These are phyloP conservation scores for Nasonia oneida DNA, from an alignment of 2,888 invertebrate species.

Conservation along the genomic window DNA sequence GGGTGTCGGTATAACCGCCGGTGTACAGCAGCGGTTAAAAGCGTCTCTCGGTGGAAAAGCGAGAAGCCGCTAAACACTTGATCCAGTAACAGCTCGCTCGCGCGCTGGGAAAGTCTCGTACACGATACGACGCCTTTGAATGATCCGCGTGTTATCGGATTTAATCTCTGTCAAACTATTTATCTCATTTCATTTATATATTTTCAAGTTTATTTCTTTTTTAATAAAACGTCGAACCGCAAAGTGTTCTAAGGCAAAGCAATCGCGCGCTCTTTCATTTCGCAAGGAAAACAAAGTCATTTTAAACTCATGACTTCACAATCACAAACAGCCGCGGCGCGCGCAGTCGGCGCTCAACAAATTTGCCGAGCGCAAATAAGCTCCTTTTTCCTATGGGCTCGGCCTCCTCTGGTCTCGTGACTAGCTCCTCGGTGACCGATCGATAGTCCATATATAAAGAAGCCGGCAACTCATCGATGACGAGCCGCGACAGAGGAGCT, in stretches of 20 bases:
- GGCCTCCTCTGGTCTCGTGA: background rate
- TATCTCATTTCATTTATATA: background rate
- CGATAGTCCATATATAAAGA: constrained; percentile 20
- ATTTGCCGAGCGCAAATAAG: constrained; percentile 6
- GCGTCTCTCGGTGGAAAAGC: background rate
- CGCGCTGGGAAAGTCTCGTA: background rate
- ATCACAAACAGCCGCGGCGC: background rate
- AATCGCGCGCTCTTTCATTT: background rate
- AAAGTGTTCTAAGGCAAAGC: background rate
- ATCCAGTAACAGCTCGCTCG: constrained; percentile 26
- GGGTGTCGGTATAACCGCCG: background rate
- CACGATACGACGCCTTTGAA: background rate
- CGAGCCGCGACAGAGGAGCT: constrained; percentile 19
- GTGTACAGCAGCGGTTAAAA: background rate
- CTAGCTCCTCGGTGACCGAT: background rate
- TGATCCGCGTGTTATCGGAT: constrained; percentile 5
- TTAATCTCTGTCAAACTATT: background rate
- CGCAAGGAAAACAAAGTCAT: background rate
- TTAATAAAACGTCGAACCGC: background rate
- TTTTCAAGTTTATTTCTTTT: background rate
- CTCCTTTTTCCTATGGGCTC: constrained; percentile 3
- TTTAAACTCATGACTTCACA: background rate
- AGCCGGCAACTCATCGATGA: background rate
- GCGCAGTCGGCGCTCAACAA: background rate
- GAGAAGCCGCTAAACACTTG: constrained; percentile 40